A percentile compares a stretch with the other conserved stretches of the same genome.
These are phyloP conservation scores for Ibidorhyncha struthersii DNA, from an alignment of 2,113 vertebrate species.

Conservation along the genomic window DNA sequence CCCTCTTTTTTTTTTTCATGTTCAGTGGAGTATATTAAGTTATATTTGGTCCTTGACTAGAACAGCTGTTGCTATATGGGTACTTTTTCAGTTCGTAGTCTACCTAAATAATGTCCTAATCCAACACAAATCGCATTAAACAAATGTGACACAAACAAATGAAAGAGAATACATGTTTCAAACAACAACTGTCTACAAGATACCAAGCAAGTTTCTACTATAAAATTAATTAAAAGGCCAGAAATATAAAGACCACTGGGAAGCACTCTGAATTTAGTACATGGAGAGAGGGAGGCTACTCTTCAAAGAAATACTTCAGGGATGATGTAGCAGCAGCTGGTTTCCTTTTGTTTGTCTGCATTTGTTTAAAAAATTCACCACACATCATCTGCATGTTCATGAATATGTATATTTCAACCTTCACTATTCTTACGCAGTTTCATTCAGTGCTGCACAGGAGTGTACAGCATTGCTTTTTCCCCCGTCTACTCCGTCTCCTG, in stretches of 20 bases:
- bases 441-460: not conserved
- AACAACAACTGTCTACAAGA: not conserved
- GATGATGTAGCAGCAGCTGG: not conserved
- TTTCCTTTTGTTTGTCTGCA: not conserved
- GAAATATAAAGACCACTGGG: not conserved
- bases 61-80: not conserved
- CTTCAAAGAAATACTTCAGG: not conserved
- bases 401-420: not conserved
- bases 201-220: not conserved
- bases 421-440: not conserved
- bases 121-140: not conserved
- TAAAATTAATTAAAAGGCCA: not conserved
- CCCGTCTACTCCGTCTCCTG: rapidly evolving
- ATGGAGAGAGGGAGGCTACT: not conserved
- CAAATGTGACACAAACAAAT: not conserved
- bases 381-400: not conserved
- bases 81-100: not conserved
- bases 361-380: not conserved
- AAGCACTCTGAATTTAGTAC: not conserved
- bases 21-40: not conserved
- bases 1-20: not conserved
- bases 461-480: not conserved
- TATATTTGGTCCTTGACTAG: not conserved
- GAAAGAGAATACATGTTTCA: not conserved
- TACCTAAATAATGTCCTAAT: not conserved